Evolutionary conservation across 2,797 vertebrate genomes (phyloP).

Genomic region (Myotis daubentonii): DNA sequence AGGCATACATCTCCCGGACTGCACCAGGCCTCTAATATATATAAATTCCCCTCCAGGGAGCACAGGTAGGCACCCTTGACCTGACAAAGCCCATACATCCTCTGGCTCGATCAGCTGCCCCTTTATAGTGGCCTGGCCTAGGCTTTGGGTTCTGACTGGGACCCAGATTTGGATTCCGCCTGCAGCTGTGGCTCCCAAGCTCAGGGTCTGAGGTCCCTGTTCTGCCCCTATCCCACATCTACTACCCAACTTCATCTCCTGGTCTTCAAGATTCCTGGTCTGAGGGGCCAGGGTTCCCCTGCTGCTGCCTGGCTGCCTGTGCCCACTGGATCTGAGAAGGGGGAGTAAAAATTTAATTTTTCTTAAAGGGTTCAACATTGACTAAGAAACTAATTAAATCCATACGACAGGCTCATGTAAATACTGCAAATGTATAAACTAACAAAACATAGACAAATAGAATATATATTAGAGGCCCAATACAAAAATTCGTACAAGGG

Average conservation of each 20-base stretch:
- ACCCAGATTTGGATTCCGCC: not conserved
- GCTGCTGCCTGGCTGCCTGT: not conserved
- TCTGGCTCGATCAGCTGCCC: not conserved
- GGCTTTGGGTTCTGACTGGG: not conserved
- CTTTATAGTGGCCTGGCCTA: not conserved
- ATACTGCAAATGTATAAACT: not conserved
- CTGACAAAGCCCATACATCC: not conserved
- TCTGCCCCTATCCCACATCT: too few relatives aligned
- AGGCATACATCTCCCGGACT: too few relatives aligned
- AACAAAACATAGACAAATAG: not conserved
- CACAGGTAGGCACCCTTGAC: constrained; percentile 91
- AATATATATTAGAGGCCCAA: too few relatives aligned
- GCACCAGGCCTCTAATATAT: constrained; percentile 86
- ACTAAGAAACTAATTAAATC: constrained; percentile 13
- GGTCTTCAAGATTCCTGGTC: not conserved
- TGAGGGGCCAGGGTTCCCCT: not conserved
- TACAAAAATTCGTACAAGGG: too few relatives aligned
- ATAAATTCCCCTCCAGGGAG: constrained; percentile 91
- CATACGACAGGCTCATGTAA: not conserved
- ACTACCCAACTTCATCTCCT: not conserved
- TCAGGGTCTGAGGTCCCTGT: too few relatives aligned
- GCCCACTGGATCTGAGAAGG: not conserved
- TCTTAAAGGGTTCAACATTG: constrained; percentile 2
- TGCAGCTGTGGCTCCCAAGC: not conserved
- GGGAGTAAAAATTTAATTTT: not conserved